A percentile compares a stretch with the other conserved stretches of the same genome.
Evolutionary conservation across 2,888 invertebrate species (phyloP).

Genomic region (Nemotelus pantherinus): DNA sequence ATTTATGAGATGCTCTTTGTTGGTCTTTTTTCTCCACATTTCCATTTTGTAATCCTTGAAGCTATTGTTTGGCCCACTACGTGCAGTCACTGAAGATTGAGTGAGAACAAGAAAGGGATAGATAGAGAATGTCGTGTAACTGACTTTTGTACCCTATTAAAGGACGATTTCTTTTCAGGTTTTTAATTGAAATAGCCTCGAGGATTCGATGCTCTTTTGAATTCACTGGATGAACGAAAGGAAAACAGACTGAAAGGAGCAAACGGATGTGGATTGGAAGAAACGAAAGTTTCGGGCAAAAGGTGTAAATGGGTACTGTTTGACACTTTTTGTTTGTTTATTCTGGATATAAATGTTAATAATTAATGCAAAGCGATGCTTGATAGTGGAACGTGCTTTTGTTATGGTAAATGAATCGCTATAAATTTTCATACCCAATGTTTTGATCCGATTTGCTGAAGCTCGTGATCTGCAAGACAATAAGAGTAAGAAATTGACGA

Average conservation of each 20-base stretch:
- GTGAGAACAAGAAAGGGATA: no score
- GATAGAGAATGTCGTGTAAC: constrained; percentile 17
- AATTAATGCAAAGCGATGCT: constrained; percentile 28
- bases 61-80: constrained; percentile 24
- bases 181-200: constrained; percentile 41
- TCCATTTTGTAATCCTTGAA: constrained; percentile 30
- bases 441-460: constrained; percentile 16
- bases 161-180: constrained; percentile 21
- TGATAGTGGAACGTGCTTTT: background rate
- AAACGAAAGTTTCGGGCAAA: constrained; percentile 26
- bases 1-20: constrained; percentile 39
- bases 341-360: background rate
- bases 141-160: constrained; percentile 42
- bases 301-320: constrained; percentile 36
- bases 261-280: constrained; percentile 23
- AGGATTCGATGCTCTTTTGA: background rate
- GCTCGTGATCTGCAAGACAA: background rate
- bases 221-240: background rate
- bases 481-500: background rate
- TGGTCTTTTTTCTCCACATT: constrained; percentile 8
- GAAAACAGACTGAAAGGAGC: background rate
- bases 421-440: background rate
- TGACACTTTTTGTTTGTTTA: constrained; percentile 26
- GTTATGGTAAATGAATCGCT: no score
- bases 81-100: constrained; percentile 5